A percentile compares a stretch with the other conserved stretches of the same genome.
Conservation (phyloP, 2,888 invertebrate genomes). For the Rhamnusium bicolor region DNA sequence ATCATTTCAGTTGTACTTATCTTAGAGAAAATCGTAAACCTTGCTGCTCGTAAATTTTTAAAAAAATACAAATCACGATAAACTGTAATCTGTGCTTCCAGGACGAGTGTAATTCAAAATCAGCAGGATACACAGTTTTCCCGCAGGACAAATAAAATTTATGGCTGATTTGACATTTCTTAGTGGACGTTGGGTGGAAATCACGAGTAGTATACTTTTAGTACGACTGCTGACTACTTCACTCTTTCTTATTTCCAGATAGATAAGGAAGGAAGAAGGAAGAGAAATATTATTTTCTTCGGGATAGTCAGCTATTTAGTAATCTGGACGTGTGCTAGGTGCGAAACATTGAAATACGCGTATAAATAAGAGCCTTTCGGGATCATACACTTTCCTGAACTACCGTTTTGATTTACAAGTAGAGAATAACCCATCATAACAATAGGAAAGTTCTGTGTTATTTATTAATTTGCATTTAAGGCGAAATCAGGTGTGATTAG, state of each 20-base stretch:
- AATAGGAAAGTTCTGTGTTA: not conserved
- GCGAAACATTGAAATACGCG: constrained; percentile 56
- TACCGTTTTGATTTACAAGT: constrained; percentile 43
- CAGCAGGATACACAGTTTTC: constrained; percentile 52
- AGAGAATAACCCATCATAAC: not conserved
- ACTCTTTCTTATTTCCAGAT: not conserved
- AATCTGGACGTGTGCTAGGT: constrained; percentile 45
- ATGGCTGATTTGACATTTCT: constrained; percentile 73
- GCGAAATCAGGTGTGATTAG: not conserved
- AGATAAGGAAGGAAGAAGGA: constrained; percentile 25
- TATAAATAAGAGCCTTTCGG: constrained; percentile 57
- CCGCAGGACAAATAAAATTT: constrained; percentile 74
- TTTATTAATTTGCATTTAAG: not conserved
- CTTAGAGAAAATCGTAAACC: not conserved
- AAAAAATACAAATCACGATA: constrained; percentile 31
- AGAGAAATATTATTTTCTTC: constrained; percentile 50
- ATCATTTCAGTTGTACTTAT: not conserved
- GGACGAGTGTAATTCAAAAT: constrained; percentile 32
- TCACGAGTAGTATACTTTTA: constrained; percentile 41
- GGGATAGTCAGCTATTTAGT: constrained; percentile 52
- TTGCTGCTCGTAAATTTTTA: constrained; percentile 13
- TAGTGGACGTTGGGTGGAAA: constrained; percentile 59
- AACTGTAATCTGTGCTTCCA: constrained; percentile 33
- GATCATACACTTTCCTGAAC: constrained; percentile 42
- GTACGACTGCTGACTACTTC: not conserved